Conservation (phyloP, 2,797 vertebrate genomes). For the Botia kubotai region DNA sequence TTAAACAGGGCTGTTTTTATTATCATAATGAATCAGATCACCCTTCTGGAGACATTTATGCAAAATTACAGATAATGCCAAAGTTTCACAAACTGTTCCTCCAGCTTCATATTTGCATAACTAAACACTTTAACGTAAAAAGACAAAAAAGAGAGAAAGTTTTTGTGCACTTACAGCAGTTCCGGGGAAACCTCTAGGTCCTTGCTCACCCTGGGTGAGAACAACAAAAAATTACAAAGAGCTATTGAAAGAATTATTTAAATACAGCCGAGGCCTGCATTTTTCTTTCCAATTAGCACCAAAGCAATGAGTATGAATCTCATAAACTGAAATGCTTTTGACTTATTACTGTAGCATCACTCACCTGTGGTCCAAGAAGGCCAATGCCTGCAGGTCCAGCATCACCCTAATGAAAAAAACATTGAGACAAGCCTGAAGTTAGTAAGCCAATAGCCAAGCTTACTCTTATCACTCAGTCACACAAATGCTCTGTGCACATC, state of each 20-base stretch:
- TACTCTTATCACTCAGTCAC: slow-evolving; percentile 1
- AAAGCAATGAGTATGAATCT: neutral
- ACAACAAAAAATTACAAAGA: neutral
- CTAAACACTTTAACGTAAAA: neutral
- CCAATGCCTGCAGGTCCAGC: slow-evolving; percentile 70
- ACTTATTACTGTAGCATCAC: neutral
- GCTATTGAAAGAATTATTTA: too few species aligned
- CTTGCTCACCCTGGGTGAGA: slow-evolving; percentile 74
- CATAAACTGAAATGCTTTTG: neutral
- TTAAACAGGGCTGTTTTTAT: neutral
- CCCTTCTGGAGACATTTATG: neutral
- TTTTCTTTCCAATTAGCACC: too few species aligned
- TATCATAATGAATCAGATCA: neutral
- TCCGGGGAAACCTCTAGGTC: slow-evolving; percentile 76
- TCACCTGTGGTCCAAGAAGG: slow-evolving; percentile 74
- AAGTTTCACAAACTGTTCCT: neutral
- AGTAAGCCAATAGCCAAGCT: neutral
- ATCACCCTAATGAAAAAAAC: slow-evolving; percentile 70
- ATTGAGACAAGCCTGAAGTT: slow-evolving; percentile 3
- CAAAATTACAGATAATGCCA: neutral
- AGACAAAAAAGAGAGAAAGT: neutral
- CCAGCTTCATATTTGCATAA: neutral
- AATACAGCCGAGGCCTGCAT: too few species aligned
- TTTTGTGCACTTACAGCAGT: slow-evolving; percentile 53
- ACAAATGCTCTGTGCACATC: neutral